Evolutionary conservation across 30 jellyfish, hydroid and myxozoan species (phyloP), one percentile per base, ranked within the genome.

Genomic region (Chironex yamaguchii): DNA sequence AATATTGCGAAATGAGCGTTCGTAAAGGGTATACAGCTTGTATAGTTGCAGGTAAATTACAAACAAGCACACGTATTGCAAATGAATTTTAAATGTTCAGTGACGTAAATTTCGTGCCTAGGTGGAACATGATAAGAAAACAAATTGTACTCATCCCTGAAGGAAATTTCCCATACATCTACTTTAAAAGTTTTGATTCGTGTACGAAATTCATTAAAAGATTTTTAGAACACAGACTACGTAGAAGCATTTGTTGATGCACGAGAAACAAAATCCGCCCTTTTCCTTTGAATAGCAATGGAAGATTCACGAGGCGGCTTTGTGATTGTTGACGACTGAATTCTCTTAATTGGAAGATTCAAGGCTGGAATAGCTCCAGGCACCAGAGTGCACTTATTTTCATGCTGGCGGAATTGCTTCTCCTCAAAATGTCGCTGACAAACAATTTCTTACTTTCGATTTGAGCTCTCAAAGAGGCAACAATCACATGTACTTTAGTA

Each of bases 361-460:
- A 79, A 52, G 25, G 86, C 25, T 25, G 86, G 86, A 36, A 73
- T 42, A 20, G 48, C 85, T 4, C 80, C 85, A 12, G 85, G 85
- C 9, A 4, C 26, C 36, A 36, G 21, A 3, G 85, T 33, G 29
- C 36, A 30, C 21, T 33, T 71, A 36, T 12, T 28, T 51, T 29
- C 88, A 29, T 51, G 84, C 11, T 49, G 52, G 32, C 25, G 51
- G 53, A 21, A 75, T 49, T 75, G 83, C 28, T 75, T 54, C 63
- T 9, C 81, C 4, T 58, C 65, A 53, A 50, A 50, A 52, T 75
- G 89, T 21, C 89, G 64, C 67, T 76, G 82, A 30, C 89, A 76
- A 76, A 76, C 29, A 76, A 51, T 20, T 31, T 79, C 49, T 62
- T 79, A 48, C 63, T 79, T 17, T 79, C n/a, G 26, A 79, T 54